Conservation (phyloP, 2,888 invertebrate genomes). For the Aleiodes leptofemur region DNA sequence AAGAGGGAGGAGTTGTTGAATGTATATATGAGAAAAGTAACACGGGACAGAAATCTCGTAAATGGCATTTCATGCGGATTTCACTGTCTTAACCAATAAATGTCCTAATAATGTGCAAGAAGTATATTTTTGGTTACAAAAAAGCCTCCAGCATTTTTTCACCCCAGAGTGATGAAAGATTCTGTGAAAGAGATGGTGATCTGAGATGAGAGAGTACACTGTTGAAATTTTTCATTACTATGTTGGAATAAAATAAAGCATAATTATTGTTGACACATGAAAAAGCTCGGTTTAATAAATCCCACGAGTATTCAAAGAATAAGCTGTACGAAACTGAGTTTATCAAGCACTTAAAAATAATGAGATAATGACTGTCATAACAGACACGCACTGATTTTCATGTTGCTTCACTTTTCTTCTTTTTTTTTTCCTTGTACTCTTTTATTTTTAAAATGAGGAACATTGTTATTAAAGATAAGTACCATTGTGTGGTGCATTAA, state of each 20-base stretch:
- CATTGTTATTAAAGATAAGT: conserved; percentile 9
- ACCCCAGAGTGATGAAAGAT: conserved; percentile 62
- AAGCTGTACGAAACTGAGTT: too few species aligned
- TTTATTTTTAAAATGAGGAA: background rate
- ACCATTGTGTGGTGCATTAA: conserved; percentile 1
- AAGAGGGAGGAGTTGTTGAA: conserved; percentile 39
- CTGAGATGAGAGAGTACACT: background rate
- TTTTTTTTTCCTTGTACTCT: too few species aligned
- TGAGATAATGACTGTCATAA: too few species aligned
- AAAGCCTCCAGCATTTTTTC: conserved; percentile 58
- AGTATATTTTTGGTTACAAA: background rate
- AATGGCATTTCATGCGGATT: conserved; percentile 51
- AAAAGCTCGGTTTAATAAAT: too few species aligned
- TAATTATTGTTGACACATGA: too few species aligned
- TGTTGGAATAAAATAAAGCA: too few species aligned
- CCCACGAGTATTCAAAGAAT: too few species aligned
- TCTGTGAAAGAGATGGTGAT: too few species aligned
- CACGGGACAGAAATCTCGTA: conserved; percentile 55
- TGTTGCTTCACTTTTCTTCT: too few species aligned
- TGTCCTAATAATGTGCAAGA: conserved; percentile 63
- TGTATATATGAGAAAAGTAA: conserved; percentile 47
- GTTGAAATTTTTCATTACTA: too few species aligned
- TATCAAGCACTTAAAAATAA: too few species aligned
- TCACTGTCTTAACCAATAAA: conserved; percentile 63
- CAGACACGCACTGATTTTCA: too few species aligned